Evolutionary conservation across 2,888 invertebrate species (phyloP), one percentile per base, ranked within the genome.

Genomic region (Auanema sp.): DNA sequence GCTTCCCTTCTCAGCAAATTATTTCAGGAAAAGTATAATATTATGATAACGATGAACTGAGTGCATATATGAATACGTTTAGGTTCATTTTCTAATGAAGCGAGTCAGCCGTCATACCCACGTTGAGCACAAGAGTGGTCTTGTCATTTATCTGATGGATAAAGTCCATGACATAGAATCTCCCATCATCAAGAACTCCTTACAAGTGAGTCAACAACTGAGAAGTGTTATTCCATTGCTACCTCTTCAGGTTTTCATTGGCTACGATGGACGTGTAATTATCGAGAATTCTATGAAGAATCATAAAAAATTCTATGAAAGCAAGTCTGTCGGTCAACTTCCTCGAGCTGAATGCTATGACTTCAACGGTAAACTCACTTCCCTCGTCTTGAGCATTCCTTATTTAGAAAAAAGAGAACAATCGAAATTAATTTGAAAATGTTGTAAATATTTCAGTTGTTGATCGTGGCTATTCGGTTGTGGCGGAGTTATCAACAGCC

Each of bases 221-320:
- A 43, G 43, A 43, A 43, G n/a, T n/a, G 43, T 11, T n/a, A 43
- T 11, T 12, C n/a, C n/a, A 43, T 43, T 12, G n/a, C 43, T 18
- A 47, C 47, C 44, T 57, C 47, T 64, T 52, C 10, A 69, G 69
- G 66, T 71, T 0, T 79, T 79, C 58, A 77, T 81, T 56, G 80
- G 81, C 4, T 76, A 72, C 59, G 78, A 81, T 60, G 81, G 81
- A 8, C 65, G 68, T 21, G 64, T 81, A 0, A 70, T 69, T 12
- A 72, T 81, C 25, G 73, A 76, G 41, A 80, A 81, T 58, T 58
- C 62, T 24, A 64, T 67, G 16, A 44, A 64, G 25, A 66, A 68
- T 42, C 66, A 67, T 51, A 44, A 55, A 8, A 61, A 61, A 53
- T 64, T 66, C 50, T 68, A 68, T 53, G 69, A 71, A 24, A 60